These are phyloP conservation scores for Diogma glabrata DNA, from an alignment of 2,888 invertebrate genomes.

Conservation along the genomic window DNA sequence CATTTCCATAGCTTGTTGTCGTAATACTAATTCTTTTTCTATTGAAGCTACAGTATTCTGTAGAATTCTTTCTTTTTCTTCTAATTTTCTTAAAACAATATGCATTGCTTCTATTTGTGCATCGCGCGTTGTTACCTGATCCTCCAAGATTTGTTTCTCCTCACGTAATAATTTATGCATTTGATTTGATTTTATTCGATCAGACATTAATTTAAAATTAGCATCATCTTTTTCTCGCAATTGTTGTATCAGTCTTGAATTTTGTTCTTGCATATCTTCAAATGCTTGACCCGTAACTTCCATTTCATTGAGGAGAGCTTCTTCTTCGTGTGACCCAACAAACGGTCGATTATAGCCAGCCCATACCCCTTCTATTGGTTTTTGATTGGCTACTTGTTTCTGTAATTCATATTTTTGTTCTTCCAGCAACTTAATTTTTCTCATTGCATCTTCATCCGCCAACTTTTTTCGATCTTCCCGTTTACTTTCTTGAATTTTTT, in stretches of 20 bases:
- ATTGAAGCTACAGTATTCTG: slow-evolving; percentile 85
- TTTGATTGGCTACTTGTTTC: slow-evolving; percentile 78
- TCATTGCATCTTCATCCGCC: slow-evolving; percentile 87
- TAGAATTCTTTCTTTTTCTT: slow-evolving; percentile 89
- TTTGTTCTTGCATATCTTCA: slow-evolving; percentile 99
- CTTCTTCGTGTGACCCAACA: slow-evolving; percentile 80
- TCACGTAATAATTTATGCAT: slow-evolving; percentile 87
- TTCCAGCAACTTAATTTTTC: slow-evolving; percentile 88
- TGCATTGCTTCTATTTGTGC: slow-evolving; percentile 92
- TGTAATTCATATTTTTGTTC: slow-evolving; percentile 87
- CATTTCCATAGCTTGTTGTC: slow-evolving; percentile 96
- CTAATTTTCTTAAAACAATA: slow-evolving; percentile 81
- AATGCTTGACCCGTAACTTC: slow-evolving; percentile 98
- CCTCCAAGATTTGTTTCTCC: slow-evolving; percentile 86
- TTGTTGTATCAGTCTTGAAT: slow-evolving; percentile 88
- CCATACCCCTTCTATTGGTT: slow-evolving; percentile 48
- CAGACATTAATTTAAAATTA: slow-evolving; percentile 97
- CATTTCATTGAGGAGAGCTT: slow-evolving; percentile 95
- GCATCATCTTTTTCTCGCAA: slow-evolving; percentile 94
- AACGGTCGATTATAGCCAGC: slow-evolving; percentile 50
- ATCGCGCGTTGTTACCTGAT: slow-evolving; percentile 71
- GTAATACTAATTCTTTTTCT: slow-evolving; percentile 83
- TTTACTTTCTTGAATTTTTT: slow-evolving; percentile 84
- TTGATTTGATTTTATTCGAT: slow-evolving; percentile 90
- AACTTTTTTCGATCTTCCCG: slow-evolving; percentile 81